Conservation (phyloP, 2,113 vertebrate species). For the Heptranchias perlo region DNA sequence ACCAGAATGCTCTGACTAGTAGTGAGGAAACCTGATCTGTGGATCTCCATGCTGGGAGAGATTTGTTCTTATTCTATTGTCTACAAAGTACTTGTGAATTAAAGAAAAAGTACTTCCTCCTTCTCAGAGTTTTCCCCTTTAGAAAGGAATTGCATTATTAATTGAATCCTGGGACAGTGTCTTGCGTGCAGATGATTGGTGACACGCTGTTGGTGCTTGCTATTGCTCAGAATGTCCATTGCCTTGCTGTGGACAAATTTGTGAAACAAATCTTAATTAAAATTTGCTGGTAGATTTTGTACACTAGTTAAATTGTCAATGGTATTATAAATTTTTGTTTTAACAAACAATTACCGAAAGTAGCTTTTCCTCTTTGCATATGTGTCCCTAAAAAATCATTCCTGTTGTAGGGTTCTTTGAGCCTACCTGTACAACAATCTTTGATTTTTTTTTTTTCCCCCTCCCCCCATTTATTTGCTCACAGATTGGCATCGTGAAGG, state of each 20-base stretch:
- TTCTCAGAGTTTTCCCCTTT: background rate
- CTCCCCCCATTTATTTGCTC: no score
- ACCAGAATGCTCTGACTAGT: background rate
- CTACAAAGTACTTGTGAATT: no score
- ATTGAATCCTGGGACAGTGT: background rate
- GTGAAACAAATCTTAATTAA: background rate
- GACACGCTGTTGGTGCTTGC: background rate
- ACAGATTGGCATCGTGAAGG: slow-evolving; percentile 77
- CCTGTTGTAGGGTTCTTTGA: background rate
- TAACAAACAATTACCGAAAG: background rate
- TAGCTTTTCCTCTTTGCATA: background rate
- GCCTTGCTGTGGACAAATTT: background rate
- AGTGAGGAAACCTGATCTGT: background rate
- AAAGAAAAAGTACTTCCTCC: background rate
- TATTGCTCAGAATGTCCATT: background rate
- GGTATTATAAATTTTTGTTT: background rate
- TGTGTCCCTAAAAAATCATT: background rate
- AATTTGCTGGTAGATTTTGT: background rate
- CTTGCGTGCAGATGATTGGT: background rate
- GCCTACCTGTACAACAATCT: background rate
- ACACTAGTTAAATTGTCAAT: background rate
- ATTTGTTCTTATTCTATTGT: background rate
- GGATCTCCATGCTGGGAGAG: background rate
- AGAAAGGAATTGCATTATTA: no score
- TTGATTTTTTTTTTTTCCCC: slow-evolving; percentile 41